Percentiles rank a stretch among this genome's conserved stretches.
phyloP scores from a whole-genome alignment of 2,113 vertebrate species.

The Microcebus jonahi region DNA sequence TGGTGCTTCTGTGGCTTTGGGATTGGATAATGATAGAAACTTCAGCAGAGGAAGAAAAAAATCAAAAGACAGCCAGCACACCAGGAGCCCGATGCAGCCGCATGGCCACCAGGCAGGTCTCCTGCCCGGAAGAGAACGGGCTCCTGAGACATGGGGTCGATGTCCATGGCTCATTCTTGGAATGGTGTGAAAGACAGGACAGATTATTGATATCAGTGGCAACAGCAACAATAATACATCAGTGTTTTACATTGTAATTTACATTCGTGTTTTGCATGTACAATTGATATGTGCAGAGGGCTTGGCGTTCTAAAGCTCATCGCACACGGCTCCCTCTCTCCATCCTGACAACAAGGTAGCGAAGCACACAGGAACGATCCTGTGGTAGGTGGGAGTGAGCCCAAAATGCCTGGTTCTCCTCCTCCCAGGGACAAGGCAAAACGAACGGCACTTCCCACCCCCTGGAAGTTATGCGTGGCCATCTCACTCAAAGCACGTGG shows the following conservation, averaged over 20 bases:
- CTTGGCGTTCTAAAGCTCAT: background rate
- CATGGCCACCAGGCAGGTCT: rapidly evolving
- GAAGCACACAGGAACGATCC: background rate
- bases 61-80: background rate
- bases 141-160: background rate
- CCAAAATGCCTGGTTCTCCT: background rate
- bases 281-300: background rate
- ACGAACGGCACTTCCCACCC: rapidly evolving
- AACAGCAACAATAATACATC: background rate
- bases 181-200: background rate
- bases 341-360: background rate
- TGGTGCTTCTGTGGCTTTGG: conserved; percentile 42
- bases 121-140: rapidly evolving
- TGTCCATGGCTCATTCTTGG: background rate
- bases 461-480: background rate
- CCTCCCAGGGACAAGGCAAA: background rate
- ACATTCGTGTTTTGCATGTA: background rate
- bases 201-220: background rate
- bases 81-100: background rate
- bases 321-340: background rate
- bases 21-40: conserved; percentile 50
- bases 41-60: background rate
- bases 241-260: background rate
- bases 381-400: rapidly evolving
- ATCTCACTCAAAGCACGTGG: background rate